These are phyloP conservation scores for Chrysogorgia sp. DNA, from an alignment of 92 coral and sea anemone genomes.

Conservation along the genomic window DNA sequence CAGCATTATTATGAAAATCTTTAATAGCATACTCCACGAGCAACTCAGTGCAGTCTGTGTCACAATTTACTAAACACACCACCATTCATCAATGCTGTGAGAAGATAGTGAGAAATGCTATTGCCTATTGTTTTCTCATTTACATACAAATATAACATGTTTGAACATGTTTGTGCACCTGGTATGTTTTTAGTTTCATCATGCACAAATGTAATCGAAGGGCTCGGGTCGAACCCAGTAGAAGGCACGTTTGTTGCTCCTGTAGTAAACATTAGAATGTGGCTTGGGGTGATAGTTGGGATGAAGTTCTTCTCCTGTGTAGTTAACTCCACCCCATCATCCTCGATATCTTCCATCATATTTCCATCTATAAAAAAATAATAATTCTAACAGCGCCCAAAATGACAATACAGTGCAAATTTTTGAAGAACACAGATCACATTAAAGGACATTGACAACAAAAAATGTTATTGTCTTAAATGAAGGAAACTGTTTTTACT, in stretches of 20 bases:
- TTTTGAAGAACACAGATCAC: too few species aligned
- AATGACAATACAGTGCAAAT: slow-evolving; percentile 13
- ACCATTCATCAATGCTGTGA: too few species aligned
- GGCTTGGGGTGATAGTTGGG: slow-evolving; percentile 53
- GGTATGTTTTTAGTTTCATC: slow-evolving; percentile 55
- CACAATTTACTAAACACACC: too few species aligned
- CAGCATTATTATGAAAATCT: too few species aligned
- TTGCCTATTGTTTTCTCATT: too few species aligned
- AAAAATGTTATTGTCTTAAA: too few species aligned
- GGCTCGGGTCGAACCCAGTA: slow-evolving; percentile 63
- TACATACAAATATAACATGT: slow-evolving; percentile 50
- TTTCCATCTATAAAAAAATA: slow-evolving; percentile 58
- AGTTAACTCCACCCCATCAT: slow-evolving; percentile 53
- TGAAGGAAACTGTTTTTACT: too few species aligned
- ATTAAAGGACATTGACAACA: too few species aligned
- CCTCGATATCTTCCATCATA: slow-evolving; percentile 58
- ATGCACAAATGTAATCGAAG: slow-evolving; percentile 48
- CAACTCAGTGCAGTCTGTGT: slow-evolving; percentile 44
- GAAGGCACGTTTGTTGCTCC: slow-evolving; percentile 57
- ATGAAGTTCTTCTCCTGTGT: slow-evolving; percentile 57
- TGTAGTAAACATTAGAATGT: slow-evolving; percentile 61
- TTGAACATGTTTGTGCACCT: slow-evolving; percentile 66
- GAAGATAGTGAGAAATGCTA: slow-evolving; percentile 24
- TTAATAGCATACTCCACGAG: too few species aligned
- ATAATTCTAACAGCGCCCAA: slow-evolving; percentile 1